Evolutionary conservation across 2,888 invertebrate species (phyloP).

Genomic region (Polyommatus icarus): DNA sequence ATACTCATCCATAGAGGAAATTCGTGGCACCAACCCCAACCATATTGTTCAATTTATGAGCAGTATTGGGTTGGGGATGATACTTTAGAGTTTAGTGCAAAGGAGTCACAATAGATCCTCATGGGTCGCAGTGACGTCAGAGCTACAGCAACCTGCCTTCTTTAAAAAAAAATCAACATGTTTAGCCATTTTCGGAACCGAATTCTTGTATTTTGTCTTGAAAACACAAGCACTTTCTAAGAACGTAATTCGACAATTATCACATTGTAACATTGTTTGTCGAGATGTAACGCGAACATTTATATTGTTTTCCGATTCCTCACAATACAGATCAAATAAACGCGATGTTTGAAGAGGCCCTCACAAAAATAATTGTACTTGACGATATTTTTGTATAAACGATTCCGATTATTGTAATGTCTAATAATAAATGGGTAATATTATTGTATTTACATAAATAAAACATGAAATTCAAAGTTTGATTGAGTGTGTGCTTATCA

Average conservation of each 20-base stretch:
- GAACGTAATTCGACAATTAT: constrained; percentile 10
- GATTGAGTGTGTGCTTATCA: too few species aligned
- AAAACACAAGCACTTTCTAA: neutral
- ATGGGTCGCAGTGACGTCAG: too few species aligned
- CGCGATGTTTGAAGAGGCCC: neutral
- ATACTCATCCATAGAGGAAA: too few species aligned
- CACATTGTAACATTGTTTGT: constrained; percentile 4
- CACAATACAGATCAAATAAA: constrained; percentile 13
- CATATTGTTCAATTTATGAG: too few species aligned
- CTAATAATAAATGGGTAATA: neutral
- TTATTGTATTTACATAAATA: neutral
- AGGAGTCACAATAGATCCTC: too few species aligned
- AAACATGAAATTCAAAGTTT: too few species aligned
- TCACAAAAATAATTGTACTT: neutral
- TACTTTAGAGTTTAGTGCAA: too few species aligned
- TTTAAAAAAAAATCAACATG: too few species aligned
- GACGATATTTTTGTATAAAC: neutral
- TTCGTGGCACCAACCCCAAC: too few species aligned
- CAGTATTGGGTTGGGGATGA: too few species aligned
- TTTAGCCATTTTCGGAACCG: neutral
- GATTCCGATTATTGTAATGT: neutral
- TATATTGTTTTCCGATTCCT: constrained; percentile 16
- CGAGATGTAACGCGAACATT: neutral
- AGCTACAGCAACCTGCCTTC: too few species aligned
- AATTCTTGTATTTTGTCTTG: neutral